Conservation (phyloP, 2,113 vertebrate species). For the Phylloscopus whistleri region DNA sequence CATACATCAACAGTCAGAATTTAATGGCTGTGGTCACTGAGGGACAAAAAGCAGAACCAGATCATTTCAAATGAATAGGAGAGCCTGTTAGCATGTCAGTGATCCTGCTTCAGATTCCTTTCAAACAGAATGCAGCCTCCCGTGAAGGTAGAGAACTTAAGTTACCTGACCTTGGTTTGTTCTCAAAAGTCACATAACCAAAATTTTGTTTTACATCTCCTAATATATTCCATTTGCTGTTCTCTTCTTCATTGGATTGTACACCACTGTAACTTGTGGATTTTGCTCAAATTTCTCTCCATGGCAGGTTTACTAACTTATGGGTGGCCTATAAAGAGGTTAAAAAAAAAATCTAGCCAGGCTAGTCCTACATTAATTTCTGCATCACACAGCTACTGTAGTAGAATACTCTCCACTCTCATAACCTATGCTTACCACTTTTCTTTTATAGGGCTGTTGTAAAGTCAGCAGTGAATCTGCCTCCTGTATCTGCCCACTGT, state of each 20-base stretch:
- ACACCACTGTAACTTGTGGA: background rate
- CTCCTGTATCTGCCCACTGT: background rate
- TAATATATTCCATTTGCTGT: background rate
- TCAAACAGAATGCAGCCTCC: background rate
- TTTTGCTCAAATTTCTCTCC: background rate
- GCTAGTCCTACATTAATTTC: background rate
- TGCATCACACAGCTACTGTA: background rate
- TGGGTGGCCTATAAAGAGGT: background rate
- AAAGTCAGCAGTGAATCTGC: background rate
- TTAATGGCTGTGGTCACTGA: background rate
- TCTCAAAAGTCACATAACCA: background rate
- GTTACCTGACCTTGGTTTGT: background rate
- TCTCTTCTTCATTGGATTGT: background rate
- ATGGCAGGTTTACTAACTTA: background rate
- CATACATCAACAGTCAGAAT: background rate
- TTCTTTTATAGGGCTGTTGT: background rate
- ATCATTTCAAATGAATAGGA: background rate
- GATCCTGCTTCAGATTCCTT: background rate
- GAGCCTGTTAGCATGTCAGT: background rate
- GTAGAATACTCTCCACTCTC: background rate
- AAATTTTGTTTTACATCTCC: background rate
- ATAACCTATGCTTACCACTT: background rate
- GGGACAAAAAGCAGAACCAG: background rate
- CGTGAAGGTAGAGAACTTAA: background rate
- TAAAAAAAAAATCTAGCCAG: background rate